Evolutionary conservation across 2,888 invertebrate species (phyloP).

Genomic region (Eumacrocentrus americanus): DNA sequence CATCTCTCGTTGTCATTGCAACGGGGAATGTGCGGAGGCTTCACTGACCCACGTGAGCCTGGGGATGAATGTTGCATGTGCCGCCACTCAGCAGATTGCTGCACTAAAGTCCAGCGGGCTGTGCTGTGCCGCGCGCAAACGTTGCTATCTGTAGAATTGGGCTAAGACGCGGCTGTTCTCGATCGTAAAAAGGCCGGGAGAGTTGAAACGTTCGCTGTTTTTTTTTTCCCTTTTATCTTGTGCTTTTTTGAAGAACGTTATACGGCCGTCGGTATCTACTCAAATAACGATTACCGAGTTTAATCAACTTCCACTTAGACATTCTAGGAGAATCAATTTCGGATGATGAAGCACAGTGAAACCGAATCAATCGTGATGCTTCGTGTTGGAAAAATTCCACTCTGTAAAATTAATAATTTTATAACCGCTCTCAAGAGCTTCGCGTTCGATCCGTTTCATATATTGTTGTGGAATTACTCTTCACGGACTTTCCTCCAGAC

Average conservation of each 20-base stretch:
- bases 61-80: conserved; percentile 50
- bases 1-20: conserved; percentile 9
- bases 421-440: neutral
- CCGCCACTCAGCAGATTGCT: conserved; percentile 53
- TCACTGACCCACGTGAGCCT: conserved; percentile 25
- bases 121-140: neutral
- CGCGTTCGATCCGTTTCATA: neutral
- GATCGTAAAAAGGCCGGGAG: conserved; percentile 34
- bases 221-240: neutral
- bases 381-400: neutral
- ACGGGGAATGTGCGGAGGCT: conserved; percentile 3
- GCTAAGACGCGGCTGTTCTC: conserved; percentile 32
- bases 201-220: neutral
- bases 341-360: neutral
- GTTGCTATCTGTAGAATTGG: conserved; percentile 18
- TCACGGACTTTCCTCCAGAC: too few relatives aligned
- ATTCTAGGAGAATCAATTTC: conserved; percentile 22
- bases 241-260: conserved; percentile 8
- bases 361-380: neutral
- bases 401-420: neutral
- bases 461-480: too few relatives aligned
- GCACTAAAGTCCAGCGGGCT: conserved; percentile 43
- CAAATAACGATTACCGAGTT: conserved; percentile 23
- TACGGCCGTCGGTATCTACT: conserved; percentile 15
- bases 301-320: conserved; percentile 28